A percentile compares a stretch with the other conserved stretches of the same genome.
Evolutionary conservation across 2,113 vertebrate species (phyloP).

Genomic region (Pseudopipra pipra): DNA sequence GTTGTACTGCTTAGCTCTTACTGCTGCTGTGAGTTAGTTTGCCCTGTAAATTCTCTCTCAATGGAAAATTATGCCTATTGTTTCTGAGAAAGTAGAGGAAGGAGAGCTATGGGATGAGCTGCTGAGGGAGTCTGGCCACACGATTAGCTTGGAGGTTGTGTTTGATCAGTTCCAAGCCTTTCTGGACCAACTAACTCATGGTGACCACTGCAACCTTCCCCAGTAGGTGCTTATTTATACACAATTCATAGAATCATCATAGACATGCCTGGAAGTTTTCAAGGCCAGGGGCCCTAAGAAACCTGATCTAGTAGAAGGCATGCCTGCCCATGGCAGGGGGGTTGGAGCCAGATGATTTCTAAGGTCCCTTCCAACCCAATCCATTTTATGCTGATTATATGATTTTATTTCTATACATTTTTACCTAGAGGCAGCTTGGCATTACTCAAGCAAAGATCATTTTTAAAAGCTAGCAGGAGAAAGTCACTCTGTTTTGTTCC

Average conservation of each 20-base stretch:
- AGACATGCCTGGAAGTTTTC: neutral
- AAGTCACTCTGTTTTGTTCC: neutral
- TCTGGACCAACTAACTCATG: neutral
- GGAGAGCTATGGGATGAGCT: neutral
- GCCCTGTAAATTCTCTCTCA: neutral
- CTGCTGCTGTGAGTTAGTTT: neutral
- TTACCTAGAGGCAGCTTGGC: neutral
- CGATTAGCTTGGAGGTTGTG: neutral
- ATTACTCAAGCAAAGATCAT: neutral
- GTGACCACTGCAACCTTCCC: neutral
- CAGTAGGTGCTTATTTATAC: neutral
- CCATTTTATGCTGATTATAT: neutral
- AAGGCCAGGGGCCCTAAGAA: neutral
- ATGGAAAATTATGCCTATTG: neutral
- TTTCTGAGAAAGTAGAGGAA: neutral
- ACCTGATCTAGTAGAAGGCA: neutral
- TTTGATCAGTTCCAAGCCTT: neutral
- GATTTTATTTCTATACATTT: neutral
- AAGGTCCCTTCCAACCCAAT: neutral
- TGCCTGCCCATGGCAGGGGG: neutral
- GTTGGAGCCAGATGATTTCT: neutral
- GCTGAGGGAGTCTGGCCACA: neutral
- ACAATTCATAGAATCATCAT: neutral
- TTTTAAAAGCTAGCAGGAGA: neutral
- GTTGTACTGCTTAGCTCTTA: neutral